These are phyloP conservation scores for Picathartes gymnocephalus DNA, from an alignment of 2,113 vertebrate species.

Conservation along the genomic window DNA sequence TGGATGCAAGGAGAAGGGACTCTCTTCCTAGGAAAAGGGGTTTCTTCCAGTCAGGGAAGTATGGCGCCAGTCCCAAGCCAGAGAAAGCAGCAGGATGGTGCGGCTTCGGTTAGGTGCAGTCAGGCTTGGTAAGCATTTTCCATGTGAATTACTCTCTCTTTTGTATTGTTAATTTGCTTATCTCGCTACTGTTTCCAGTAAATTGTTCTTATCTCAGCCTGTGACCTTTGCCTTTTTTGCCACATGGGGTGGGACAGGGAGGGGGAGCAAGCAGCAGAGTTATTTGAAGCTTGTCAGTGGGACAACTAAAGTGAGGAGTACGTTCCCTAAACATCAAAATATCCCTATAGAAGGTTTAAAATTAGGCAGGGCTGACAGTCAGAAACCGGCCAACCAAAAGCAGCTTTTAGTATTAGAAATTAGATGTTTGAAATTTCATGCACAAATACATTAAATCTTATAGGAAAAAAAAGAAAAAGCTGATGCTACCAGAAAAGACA, in stretches of 20 bases:
- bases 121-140: not conserved
- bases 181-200: not conserved
- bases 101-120: rapidly evolving
- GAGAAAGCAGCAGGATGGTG: too few species aligned
- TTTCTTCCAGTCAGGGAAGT: not conserved
- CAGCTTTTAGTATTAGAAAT: not conserved
- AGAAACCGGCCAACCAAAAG: not conserved
- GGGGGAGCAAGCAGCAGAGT: rapidly evolving
- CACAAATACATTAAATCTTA: not conserved
- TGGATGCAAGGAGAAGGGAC: rapidly evolving
- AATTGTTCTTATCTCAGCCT: not conserved
- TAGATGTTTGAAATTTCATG: not conserved
- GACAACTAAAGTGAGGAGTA: not conserved
- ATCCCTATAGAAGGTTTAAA: not conserved
- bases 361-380: not conserved
- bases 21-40: not conserved
- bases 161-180: not conserved
- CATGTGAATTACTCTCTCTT: not conserved
- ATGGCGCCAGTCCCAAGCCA: too few species aligned
- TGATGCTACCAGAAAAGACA: not conserved
- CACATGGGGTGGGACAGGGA: too few species aligned
- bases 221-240: not conserved
- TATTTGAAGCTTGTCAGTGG: not conserved
- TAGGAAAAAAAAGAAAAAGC: not conserved
- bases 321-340: not conserved